Conservation (phyloP, 2,888 invertebrate species). For the Cactoblastis cactorum region DNA sequence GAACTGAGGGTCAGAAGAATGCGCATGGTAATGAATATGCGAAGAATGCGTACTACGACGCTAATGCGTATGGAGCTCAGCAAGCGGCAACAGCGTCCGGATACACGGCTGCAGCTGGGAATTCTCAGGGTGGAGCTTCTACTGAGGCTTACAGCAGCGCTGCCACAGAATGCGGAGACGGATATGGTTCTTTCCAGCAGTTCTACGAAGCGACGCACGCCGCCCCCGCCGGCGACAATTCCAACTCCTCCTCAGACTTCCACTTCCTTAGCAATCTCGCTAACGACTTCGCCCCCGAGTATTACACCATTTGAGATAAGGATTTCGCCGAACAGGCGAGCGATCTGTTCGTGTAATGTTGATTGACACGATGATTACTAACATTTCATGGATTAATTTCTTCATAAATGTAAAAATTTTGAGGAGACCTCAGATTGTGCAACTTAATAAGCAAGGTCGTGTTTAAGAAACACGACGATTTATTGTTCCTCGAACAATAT, state of each 20-base stretch:
- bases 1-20: conserved; percentile 71
- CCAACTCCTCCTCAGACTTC: conserved; percentile 95
- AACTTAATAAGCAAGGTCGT: not conserved
- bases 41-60: conserved; percentile 71
- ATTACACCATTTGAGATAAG: conserved; percentile 84
- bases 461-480: not conserved
- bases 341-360: conserved; percentile 70
- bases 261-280: conserved; percentile 95
- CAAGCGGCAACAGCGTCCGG: conserved; percentile 41
- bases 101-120: conserved; percentile 34
- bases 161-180: conserved; percentile 80
- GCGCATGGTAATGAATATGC: conserved; percentile 74
- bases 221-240: conserved; percentile 84
- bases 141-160: conserved; percentile 55
- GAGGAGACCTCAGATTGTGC: too few relatives aligned
- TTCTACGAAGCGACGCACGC: conserved; percentile 82
- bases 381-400: too few relatives aligned
- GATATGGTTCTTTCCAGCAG: conserved; percentile 85
- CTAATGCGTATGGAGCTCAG: conserved; percentile 58
- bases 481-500: not conserved
- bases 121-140: conserved; percentile 51
- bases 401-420: too few relatives aligned
- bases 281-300: conserved; percentile 95
- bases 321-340: conserved; percentile 76
- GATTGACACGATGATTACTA: conserved; percentile 20